Base-by-base conservation (phyloP, 2,113 vertebrate species). In the Sylvietta virens region DNA sequence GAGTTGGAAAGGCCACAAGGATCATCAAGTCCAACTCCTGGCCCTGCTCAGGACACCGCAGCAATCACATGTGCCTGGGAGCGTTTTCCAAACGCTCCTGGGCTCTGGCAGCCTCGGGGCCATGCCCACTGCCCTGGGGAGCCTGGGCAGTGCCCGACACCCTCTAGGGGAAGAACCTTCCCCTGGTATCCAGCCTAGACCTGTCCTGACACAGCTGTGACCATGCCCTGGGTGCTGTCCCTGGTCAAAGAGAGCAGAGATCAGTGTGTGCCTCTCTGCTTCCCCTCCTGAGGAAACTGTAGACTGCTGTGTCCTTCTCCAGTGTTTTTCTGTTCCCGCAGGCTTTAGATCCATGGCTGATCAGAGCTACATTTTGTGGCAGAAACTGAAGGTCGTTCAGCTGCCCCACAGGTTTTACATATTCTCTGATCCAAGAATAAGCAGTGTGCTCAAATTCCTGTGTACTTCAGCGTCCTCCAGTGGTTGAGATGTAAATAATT, bases 391-490 rank as follows among this genome's bases (percentile, higher is more conserved):
- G 54, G 86, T 83, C 1, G 0, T 30, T 50, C 35, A 31, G 65
- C 40, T 26, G 5, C 30, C 13, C 21, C 33, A 22, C 2, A 1
- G 9, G 6, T 65, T 60, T 60, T 51, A 50, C 15, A 7, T 8
- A 1, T n/a, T 33, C 44, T 64, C 21, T 44, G 24, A 47, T 33
- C 17, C 39, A 80, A 35, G 42, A 73, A 53, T n/a, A 57, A 80
- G 71, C 66, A 20, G 0, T 15, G 31, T 79, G 23, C 64, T 86
- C 35, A 21, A 20, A 45, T 86, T 94, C 40, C 61, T 10, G 1
- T 70, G 80, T 74, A 21, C 57, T 86, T 77, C 61, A 56, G 88
- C 57, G 73, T 90, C 94, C 96, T 93, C 96, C 78, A 69, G 94
- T 70, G 94, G 91, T 3, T 53, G 77, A 86, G 87, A 78, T 20